phyloP scores from a whole-genome alignment of 2,888 invertebrate species.

The Ditylenchus weischeri region DNA sequence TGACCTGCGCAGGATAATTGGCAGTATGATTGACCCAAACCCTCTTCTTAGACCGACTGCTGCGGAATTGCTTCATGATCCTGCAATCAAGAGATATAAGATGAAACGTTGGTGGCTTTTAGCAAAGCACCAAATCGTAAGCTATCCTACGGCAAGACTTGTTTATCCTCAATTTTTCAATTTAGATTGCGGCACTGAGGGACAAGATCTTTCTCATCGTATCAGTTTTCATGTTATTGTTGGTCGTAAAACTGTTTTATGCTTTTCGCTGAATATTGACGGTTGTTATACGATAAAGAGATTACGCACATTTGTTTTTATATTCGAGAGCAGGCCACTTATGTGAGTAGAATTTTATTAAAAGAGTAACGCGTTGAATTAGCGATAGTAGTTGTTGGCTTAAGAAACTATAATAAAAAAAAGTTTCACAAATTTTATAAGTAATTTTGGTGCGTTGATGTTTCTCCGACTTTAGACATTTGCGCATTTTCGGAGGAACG shows the following conservation, averaged over 20 bases:
- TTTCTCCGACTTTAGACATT: too few species aligned
- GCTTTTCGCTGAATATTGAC: constrained; percentile 1
- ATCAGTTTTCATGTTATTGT: neutral
- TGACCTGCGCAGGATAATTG: constrained; percentile 18
- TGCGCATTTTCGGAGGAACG: too few species aligned
- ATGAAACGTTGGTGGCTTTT: constrained; percentile 8
- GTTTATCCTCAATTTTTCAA: constrained; percentile 3
- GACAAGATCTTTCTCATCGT: neutral
- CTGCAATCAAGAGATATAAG: constrained; percentile 15
- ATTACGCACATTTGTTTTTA: too few species aligned
- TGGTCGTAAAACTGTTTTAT: neutral
- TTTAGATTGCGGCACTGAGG: neutral
- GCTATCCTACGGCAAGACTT: neutral
- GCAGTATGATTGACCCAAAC: constrained; percentile 24
- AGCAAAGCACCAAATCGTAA: constrained; percentile 16
- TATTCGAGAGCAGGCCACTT: too few species aligned
- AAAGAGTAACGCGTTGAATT: too few species aligned
- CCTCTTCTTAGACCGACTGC: constrained; percentile 20
- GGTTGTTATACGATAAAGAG: neutral
- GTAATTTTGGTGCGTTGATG: too few species aligned
- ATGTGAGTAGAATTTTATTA: too few species aligned
- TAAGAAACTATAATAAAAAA: too few species aligned
- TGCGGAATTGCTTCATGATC: constrained; percentile 19
- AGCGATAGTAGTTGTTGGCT: too few species aligned
- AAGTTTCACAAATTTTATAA: too few species aligned